Evolutionary conservation across 2,888 invertebrate genomes (phyloP), one percentile per base, ranked within the genome.

Genomic region (Scaptomyza polygonia): DNA sequence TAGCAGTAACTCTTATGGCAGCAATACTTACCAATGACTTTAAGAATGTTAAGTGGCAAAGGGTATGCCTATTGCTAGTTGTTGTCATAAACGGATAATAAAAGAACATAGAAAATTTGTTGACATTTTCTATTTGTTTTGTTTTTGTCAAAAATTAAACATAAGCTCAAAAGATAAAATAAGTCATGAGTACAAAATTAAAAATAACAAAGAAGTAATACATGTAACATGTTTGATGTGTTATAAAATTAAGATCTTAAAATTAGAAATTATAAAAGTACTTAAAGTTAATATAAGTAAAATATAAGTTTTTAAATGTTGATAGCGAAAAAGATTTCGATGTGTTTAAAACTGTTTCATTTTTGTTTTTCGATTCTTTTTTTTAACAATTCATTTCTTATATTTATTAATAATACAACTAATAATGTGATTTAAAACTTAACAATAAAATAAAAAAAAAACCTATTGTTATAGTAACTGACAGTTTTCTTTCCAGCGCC

Each of bases 361-460:
- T 63, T 43, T 44, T 56, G 3, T 42, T 18, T 11, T 14, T 2
- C 3, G 36, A 11, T 9, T 32, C 4, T 34, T 54, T 34, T 36
- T 40, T 36, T 67, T 55, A 72, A 72, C 62, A 72, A 67, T 39
- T 45, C 14, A 5, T 53, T 30, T 43, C 42, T 57, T 18, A 14
- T 39, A 45, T 70, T 53, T 45, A 18, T 25, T 67, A 43, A 67
- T 53, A 54, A 72, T 72, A 52, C 14, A 55, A 70, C 39, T 71
- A 65, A 66, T 59, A 48, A 63, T 72, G 59, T 63, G 54, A 9
- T 53, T 58, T 48, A 51, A 72, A 72, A 72, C 72, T 72, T 72
- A 72, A 72, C 72, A 72, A 72, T 67, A 63, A 39, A 39, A 68
- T 45, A 45, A 48, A 56, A 44, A 56, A 59, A 55, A 62, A 43